A percentile compares a stretch with the other conserved stretches of the same genome.
phyloP scores from a whole-genome alignment of 2,888 invertebrate genomes.

The Penaeus monodon region DNA sequence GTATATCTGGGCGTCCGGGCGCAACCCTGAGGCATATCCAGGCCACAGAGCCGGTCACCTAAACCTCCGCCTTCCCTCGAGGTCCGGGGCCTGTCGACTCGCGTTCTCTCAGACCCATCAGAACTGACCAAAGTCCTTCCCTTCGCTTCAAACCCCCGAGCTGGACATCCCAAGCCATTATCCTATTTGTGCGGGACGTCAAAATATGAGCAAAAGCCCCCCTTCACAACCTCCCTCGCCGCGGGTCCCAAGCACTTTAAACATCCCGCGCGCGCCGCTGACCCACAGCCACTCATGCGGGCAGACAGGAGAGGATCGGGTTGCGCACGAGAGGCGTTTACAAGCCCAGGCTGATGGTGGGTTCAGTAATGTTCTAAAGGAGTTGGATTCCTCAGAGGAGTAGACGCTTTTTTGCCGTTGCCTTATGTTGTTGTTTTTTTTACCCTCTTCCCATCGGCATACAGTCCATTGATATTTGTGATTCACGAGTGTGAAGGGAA shows the following conservation, averaged over 20 bases:
- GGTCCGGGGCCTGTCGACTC: background rate
- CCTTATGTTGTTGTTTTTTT: too few relatives aligned
- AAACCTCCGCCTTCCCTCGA: background rate
- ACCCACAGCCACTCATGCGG: conserved; percentile 27
- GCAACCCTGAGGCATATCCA: too few relatives aligned
- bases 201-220: conserved; percentile 25
- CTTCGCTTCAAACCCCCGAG: background rate
- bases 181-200: conserved; percentile 47
- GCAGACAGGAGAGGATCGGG: conserved; percentile 36
- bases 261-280: conserved; percentile 9
- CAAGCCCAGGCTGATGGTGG: conserved; percentile 19
- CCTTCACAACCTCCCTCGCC: background rate
- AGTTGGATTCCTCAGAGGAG: conserved; percentile 33
- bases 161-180: conserved; percentile 44
- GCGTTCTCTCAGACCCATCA: background rate
- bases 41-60: too few relatives aligned
- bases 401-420: background rate
- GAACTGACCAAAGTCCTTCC: background rate
- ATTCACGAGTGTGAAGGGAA: too few relatives aligned
- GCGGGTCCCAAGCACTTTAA: background rate
- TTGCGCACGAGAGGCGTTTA: conserved; percentile 31
- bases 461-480: too few relatives aligned
- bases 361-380: conserved; percentile 31
- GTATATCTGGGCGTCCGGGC: conserved; percentile 1
- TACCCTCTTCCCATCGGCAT: too few relatives aligned